phyloP scores from a whole-genome alignment of 1,140 invertebrate species.

The Drosophila guanche region DNA sequence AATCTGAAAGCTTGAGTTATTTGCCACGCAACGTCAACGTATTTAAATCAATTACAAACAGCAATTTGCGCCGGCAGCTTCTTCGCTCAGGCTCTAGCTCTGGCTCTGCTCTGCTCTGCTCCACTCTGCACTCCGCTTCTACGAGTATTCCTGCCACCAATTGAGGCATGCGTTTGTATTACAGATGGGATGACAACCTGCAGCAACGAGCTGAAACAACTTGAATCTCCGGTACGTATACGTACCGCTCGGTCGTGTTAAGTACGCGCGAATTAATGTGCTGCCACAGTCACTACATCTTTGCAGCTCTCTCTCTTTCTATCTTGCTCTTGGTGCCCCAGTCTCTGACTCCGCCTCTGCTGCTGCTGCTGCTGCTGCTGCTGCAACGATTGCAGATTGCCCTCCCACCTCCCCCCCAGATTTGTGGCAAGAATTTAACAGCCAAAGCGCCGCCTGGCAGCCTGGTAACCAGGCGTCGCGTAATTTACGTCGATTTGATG shows the following conservation, averaged over 20 bases:
- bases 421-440: slow-evolving; percentile 72
- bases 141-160: slow-evolving; percentile 24
- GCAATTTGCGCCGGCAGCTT: slow-evolving; percentile 62
- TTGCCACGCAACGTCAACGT: slow-evolving; percentile 75
- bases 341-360: slow-evolving; percentile 13
- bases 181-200: slow-evolving; percentile 74
- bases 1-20: slow-evolving; percentile 59
- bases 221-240: slow-evolving; percentile 8
- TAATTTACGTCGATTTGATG: slow-evolving; percentile 81
- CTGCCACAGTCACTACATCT: slow-evolving; percentile 75
- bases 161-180: slow-evolving; percentile 79
- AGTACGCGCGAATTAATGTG: slow-evolving; percentile 81
- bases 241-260: slow-evolving; percentile 58
- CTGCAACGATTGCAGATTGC: slow-evolving; percentile 39
- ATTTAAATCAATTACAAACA: slow-evolving; percentile 82
- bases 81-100: background rate
- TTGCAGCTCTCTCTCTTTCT: slow-evolving; percentile 34
- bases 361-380: slow-evolving; percentile 25
- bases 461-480: slow-evolving; percentile 65
- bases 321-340: slow-evolving; percentile 22
- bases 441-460: slow-evolving; percentile 73
- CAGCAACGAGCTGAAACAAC: slow-evolving; percentile 21
- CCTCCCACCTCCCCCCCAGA: slow-evolving; percentile 21
- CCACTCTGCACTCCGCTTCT: background rate
- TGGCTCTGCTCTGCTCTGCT: background rate